Conservation (phyloP, 2,797 vertebrate genomes). For the Centroberyx gerrardi region DNA sequence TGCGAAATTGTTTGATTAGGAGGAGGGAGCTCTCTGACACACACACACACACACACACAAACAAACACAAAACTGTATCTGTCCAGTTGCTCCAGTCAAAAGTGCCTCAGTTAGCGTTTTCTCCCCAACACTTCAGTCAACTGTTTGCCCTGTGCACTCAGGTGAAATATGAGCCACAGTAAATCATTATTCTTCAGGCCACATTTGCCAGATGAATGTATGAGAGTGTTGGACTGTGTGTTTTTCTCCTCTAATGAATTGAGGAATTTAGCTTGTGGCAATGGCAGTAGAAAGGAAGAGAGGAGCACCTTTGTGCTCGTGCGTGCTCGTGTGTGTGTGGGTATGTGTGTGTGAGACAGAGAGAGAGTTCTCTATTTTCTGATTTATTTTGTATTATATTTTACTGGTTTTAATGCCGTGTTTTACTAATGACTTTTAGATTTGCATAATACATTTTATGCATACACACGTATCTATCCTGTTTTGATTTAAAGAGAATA, state of each 20-base stretch:
- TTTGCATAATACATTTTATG: slow-evolving; percentile 27
- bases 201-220: slow-evolving; percentile 89
- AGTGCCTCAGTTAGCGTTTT: slow-evolving; percentile 87
- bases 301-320: slow-evolving; percentile 58
- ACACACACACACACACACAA: slow-evolving; percentile 43
- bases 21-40: not conserved
- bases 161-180: slow-evolving; percentile 89
- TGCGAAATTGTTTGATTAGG: slow-evolving; percentile 17
- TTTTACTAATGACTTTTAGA: slow-evolving; percentile 48
- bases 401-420: slow-evolving; percentile 28
- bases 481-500: slow-evolving; percentile 26
- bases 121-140: slow-evolving; percentile 85
- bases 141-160: slow-evolving; percentile 88
- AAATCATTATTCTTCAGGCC: slow-evolving; percentile 89
- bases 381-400: slow-evolving; percentile 54
- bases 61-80: slow-evolving; percentile 78
- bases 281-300: slow-evolving; percentile 77
- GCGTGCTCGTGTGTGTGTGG: slow-evolving; percentile 41
- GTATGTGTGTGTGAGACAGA: slow-evolving; percentile 48
- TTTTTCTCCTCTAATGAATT: slow-evolving; percentile 90
- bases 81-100: slow-evolving; percentile 79
- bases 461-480: slow-evolving; percentile 1
- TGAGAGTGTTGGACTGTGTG: slow-evolving; percentile 84
- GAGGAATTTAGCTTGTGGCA: slow-evolving; percentile 87
- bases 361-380: slow-evolving; percentile 12